A percentile compares a stretch with the other conserved stretches of the same genome.
phyloP scores from a whole-genome alignment of 2,113 vertebrate species.

The Rhinichthys klamathensis region DNA sequence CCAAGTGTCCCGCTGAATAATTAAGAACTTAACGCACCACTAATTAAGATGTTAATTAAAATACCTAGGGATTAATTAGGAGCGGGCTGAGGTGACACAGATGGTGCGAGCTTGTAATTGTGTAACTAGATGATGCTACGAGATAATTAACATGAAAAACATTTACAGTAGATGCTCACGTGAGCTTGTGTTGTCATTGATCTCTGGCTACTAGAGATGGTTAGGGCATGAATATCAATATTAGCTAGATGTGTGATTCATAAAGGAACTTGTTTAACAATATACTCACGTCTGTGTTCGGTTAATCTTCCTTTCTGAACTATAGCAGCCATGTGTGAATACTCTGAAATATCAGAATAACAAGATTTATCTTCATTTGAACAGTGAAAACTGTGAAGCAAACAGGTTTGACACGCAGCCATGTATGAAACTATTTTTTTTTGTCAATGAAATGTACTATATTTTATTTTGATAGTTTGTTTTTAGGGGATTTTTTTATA shows the following conservation, averaged over 20 bases:
- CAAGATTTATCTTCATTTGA: not conserved
- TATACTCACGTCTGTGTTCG: not conserved
- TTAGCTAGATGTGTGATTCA: not conserved
- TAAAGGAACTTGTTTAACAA: not conserved
- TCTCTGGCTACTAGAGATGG: not conserved
- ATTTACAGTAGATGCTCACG: conserved; percentile 8
- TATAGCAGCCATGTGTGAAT: not conserved
- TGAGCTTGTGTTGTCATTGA: not conserved
- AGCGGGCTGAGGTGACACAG: conserved; percentile 26
- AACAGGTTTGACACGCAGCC: too few relatives aligned
- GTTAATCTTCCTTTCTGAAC: not conserved
- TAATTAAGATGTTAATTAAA: conserved; percentile 62
- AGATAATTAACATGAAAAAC: conserved; percentile 45
- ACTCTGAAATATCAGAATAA: not conserved
- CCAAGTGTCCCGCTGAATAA: conserved; percentile 37
- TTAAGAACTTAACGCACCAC: conserved; percentile 49
- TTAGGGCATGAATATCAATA: not conserved
- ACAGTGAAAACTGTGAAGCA: not conserved
- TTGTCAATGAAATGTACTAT: too few relatives aligned
- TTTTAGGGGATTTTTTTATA: too few relatives aligned
- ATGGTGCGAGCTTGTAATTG: conserved; percentile 50
- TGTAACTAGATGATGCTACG: conserved; percentile 41
- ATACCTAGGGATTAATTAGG: conserved; percentile 68
- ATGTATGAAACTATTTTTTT: too few relatives aligned
- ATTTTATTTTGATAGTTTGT: too few relatives aligned